phyloP scores from a whole-genome alignment of 2,888 invertebrate genomes.

The Erebia aethiops region DNA sequence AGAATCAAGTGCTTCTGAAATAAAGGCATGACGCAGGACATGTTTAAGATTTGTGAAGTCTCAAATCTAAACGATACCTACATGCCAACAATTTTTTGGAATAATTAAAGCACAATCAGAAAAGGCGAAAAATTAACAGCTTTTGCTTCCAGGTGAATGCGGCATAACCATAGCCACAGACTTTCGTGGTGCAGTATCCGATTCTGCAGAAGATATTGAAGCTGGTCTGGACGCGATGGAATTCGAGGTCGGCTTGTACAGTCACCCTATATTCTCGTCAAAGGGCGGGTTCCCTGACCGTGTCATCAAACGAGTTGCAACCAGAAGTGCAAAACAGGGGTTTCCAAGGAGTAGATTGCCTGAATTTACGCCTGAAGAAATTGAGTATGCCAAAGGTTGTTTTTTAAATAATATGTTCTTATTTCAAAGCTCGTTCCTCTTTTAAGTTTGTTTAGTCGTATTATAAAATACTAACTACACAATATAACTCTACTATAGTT shows the following conservation, averaged over 20 bases:
- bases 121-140: background rate
- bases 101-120: too few species aligned
- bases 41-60: too few species aligned
- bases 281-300: slow-evolving; percentile 77
- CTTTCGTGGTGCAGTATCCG: slow-evolving; percentile 55
- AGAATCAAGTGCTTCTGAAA: too few species aligned
- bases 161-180: slow-evolving; percentile 68
- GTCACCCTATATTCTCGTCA: slow-evolving; percentile 72
- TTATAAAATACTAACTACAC: too few species aligned
- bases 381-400: slow-evolving; percentile 58
- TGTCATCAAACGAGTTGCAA: slow-evolving; percentile 64
- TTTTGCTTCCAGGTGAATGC: slow-evolving; percentile 50
- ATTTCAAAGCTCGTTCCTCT: background rate
- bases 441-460: too few species aligned
- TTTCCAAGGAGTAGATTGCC: slow-evolving; percentile 72
- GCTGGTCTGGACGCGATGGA: slow-evolving; percentile 58
- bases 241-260: slow-evolving; percentile 66
- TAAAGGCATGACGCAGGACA: too few species aligned
- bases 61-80: too few species aligned
- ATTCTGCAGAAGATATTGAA: slow-evolving; percentile 57
- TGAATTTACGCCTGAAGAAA: slow-evolving; percentile 67
- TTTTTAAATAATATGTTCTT: background rate
- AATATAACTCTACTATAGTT: too few species aligned
- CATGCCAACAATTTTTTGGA: too few species aligned
- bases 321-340: slow-evolving; percentile 74